Base-by-base conservation (phyloP, 2,888 invertebrate genomes). In the Harpalus rufipes region DNA sequence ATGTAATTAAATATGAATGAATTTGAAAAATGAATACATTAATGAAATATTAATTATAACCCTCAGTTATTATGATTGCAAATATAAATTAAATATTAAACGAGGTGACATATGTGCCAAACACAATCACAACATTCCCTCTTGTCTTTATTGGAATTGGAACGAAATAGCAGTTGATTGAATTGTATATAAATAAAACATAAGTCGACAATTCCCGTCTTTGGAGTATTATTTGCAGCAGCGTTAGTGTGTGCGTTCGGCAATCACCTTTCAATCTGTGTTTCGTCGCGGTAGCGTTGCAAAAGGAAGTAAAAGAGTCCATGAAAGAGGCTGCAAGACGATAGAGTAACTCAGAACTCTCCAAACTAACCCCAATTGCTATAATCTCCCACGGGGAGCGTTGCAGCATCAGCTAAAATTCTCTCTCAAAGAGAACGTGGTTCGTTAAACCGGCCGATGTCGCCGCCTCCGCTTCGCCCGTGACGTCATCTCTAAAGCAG, bases 361-460 rank as follows among this genome's bases (percentile, higher is more conserved):
- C 78, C 78, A 78, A 84, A 78, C 84, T 84, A 84, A 84, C 84
- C 84, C 78, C 84, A 84, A 84, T 84, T 84, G 84, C 78, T 78
- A 84, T 84, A 84, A 84, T 84, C 84, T 78, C 84, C 84, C 76
- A 44, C 39, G 84, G 84, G 84, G 41, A 76, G 63, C 84, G 84
- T 84, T 84, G 84, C 84, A 65, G 78, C 84, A 84, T 84, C 84
- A 84, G 76, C 84, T 84, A 63, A 84, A 84, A 74, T 81, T 83
- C 59, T 84, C 84, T 78, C 84, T 84, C 84, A 84, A 84, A 84
- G 84, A 84, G 84, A 84, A 84, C 84, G 84, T 84, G 84, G 76
- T 84, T 84, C 84, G 84, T 84, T 84, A 84, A 84, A 63, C 81
- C 58, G 32, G 59, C 58, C 74, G 39, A 59, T 82, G 82, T 32